Evolutionary conservation across 1,140 invertebrate species (phyloP), one percentile per base, ranked within the genome.

Genomic region (Apocrypta bakeri): DNA sequence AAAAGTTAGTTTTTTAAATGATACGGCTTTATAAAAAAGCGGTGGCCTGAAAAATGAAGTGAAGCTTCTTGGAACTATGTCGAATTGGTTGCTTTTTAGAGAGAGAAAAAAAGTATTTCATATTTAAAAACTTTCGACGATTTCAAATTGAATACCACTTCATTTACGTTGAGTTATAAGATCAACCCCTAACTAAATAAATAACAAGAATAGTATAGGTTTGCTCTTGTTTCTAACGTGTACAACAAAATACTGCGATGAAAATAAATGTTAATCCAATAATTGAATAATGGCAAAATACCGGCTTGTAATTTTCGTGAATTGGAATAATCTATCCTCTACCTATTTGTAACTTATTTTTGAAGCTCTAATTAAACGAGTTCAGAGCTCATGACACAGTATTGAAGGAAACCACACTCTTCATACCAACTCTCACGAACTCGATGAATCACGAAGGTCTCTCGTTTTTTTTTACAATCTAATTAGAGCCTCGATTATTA

Each of bases 401-500:
- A n/a, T 6, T 7, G 48, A n/a, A 12, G 42, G 17, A 56, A 56
- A 56, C 48, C 17, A 56, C 8, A n/a, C 48, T 56, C 48, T 37
- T 17, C 21, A 56, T 17, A 56, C 2, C 21, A 56, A 21, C 21
- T 17, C 48, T 56, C 48, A 56, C 48, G 48, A 56, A 56, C 48
- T 56, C 48, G 21, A 56, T 4, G 48, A 56, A 56, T 56, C 48
- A 56, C 48, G 48, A 56, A 7, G n/a, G 4, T 6, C 21, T 21
- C 48, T 56, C 48, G 48, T 56, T 56, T 56, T 56, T 56, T 56
- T 56, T 56, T 56, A 21, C 48, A 56, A 21, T 56, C 48, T 56
- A 56, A 56, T 56, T 56, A 56, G 48, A 56, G 48, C 48, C 48
- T n/a, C 48, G 48, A 56, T 56, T 56, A 56, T 56, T 56, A 56